Conservation (phyloP, 2,888 invertebrate genomes). For the Polydrusus pterygomalis region DNA sequence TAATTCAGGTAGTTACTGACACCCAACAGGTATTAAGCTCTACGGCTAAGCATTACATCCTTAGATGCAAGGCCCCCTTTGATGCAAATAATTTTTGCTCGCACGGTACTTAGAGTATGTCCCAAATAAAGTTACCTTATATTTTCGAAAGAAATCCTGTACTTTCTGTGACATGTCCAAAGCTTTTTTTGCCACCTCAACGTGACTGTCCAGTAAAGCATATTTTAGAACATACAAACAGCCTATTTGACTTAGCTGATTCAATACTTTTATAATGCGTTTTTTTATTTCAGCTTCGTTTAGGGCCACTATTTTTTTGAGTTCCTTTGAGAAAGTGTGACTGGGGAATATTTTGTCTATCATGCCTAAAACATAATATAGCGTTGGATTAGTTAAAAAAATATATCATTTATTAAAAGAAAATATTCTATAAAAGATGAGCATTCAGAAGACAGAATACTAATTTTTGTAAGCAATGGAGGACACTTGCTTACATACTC, state of each 20-base stretch:
- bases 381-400: no score
- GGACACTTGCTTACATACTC: no score
- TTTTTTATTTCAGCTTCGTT: conserved; percentile 80
- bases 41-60: no score
- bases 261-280: conserved; percentile 79
- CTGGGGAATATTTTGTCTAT: conserved; percentile 86
- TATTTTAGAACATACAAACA: conserved; percentile 82
- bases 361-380: conserved; percentile 74
- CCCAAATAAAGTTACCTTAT: conserved; percentile 72
- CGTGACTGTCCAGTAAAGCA: conserved; percentile 80
- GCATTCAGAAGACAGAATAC: no score
- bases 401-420: no score
- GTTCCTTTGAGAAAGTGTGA: conserved; percentile 86
- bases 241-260: conserved; percentile 79
- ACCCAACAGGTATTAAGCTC: no score
- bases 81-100: no score
- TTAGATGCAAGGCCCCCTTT: no score
- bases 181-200: conserved; percentile 80
- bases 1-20: no score
- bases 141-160: conserved; percentile 73
- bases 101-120: no score
- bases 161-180: conserved; percentile 74
- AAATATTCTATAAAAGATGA: no score
- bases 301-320: conserved; percentile 84
- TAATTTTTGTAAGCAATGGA: no score